Evolutionary conservation across 2,888 invertebrate species (phyloP).

Genomic region (Rhagophthalmus giganteus): DNA sequence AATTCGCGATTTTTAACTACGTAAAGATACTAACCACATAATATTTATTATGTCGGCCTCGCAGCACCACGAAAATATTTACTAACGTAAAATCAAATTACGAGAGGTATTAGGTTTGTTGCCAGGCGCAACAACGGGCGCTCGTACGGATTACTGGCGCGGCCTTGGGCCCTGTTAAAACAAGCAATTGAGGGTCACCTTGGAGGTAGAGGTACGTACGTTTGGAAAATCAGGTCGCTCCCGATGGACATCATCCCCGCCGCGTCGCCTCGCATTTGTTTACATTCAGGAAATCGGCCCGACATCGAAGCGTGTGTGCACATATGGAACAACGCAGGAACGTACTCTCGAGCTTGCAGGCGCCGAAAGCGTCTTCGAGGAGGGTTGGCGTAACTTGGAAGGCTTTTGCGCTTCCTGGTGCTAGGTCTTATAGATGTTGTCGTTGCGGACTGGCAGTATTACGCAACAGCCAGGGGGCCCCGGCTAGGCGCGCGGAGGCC

Average conservation of each 20-base stretch:
- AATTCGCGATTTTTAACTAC: too few relatives aligned
- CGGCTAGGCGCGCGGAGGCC: constrained; percentile 54
- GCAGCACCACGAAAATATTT: constrained; percentile 46
- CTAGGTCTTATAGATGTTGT: constrained; percentile 44
- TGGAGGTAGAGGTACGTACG: constrained; percentile 39
- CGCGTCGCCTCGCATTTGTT: constrained; percentile 32
- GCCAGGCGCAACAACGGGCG: constrained; percentile 42
- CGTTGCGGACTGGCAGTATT: constrained; percentile 43
- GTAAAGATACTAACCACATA: too few relatives aligned
- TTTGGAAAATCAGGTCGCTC: constrained; percentile 32
- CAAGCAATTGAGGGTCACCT: constrained; percentile 51
- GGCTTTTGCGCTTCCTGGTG: constrained; percentile 39
- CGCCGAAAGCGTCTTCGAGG: constrained; percentile 26
- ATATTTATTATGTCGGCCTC: too few relatives aligned
- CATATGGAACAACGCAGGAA: constrained; percentile 6
- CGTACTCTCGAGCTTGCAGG: constrained; percentile 7
- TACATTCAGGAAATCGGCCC: constrained; percentile 17
- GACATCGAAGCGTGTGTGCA: constrained; percentile 2
- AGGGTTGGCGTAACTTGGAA: constrained; percentile 46
- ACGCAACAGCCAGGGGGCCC: constrained; percentile 48
- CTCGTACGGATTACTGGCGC: constrained; percentile 44
- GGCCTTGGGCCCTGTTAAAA: constrained; percentile 45
- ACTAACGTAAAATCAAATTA: constrained; percentile 43
- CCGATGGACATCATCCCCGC: constrained; percentile 37
- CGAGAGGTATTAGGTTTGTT: constrained; percentile 44